Evolutionary conservation across 2,888 invertebrate genomes (phyloP).

Genomic region (Caenorhabditis sp.): DNA sequence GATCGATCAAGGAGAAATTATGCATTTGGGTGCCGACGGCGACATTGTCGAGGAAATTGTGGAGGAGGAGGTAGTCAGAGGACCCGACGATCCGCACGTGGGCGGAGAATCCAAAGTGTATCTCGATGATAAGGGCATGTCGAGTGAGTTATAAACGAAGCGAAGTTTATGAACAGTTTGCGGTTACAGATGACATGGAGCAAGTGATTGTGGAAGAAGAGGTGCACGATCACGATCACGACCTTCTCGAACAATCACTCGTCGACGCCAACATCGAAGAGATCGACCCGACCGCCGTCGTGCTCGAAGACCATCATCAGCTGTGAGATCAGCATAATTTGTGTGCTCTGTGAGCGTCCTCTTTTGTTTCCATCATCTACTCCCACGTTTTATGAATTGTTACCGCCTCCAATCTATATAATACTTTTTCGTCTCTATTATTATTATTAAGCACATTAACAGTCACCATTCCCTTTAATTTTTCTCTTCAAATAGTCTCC

Average conservation of each 20-base stretch:
- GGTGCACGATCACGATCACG: slow-evolving; percentile 27
- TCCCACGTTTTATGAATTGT: too few species aligned
- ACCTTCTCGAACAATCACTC: slow-evolving; percentile 8
- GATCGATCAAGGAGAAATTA: slow-evolving; percentile 21
- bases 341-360: neutral
- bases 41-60: slow-evolving; percentile 40
- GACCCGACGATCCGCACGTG: neutral
- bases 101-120: slow-evolving; percentile 9
- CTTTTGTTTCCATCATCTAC: too few species aligned
- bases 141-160: neutral
- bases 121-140: slow-evolving; percentile 1
- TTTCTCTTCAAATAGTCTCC: too few species aligned
- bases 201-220: slow-evolving; percentile 49
- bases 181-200: slow-evolving; percentile 21
- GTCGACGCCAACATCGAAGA: slow-evolving; percentile 6
- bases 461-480: too few species aligned
- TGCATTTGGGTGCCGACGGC: slow-evolving; percentile 10
- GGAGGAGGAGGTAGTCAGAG: slow-evolving; percentile 14
- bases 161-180: neutral
- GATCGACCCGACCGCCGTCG: neutral
- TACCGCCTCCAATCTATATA: too few species aligned
- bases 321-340: neutral
- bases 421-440: too few species aligned
- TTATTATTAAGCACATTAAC: too few species aligned
- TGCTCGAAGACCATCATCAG: neutral